Percentiles rank a stretch among this genome's conserved stretches.
phyloP scores from a whole-genome alignment of 2,888 invertebrate genomes.

The Erebia ligea region DNA sequence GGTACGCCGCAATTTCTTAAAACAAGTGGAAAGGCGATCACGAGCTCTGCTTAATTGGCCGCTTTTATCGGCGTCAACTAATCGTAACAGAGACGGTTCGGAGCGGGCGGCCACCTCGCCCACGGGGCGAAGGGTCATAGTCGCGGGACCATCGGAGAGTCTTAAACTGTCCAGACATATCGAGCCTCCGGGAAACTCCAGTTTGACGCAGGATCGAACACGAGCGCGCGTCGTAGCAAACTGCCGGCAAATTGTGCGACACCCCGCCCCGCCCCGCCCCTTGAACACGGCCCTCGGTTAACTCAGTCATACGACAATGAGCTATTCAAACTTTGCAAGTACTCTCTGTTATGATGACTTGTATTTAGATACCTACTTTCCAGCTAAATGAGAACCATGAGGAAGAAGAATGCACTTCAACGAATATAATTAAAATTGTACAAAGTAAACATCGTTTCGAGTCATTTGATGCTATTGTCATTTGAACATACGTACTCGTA shows the following conservation, averaged over 20 bases:
- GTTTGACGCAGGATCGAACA: conserved; percentile 74
- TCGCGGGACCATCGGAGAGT: conserved; percentile 66
- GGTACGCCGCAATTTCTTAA: conserved; percentile 79
- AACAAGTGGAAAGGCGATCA: conserved; percentile 74
- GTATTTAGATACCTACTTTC: conserved; percentile 16
- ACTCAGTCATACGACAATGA: conserved; percentile 54
- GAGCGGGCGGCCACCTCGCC: conserved; percentile 70
- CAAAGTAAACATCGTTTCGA: neutral
- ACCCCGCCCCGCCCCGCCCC: conserved; percentile 50
- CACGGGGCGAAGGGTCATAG: conserved; percentile 68
- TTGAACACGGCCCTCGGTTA: conserved; percentile 60
- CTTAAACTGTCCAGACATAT: conserved; percentile 80
- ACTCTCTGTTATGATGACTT: conserved; percentile 13
- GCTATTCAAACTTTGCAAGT: conserved; percentile 58
- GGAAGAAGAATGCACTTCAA: neutral
- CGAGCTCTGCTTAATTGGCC: conserved; percentile 75
- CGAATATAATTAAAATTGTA: neutral
- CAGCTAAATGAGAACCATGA: neutral
- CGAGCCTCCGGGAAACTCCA: conserved; percentile 79
- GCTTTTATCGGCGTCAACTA: conserved; percentile 73
- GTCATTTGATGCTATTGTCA: too few species aligned
- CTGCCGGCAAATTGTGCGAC: conserved; percentile 63
- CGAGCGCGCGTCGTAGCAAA: conserved; percentile 72
- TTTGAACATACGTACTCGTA: too few species aligned
- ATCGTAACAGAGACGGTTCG: conserved; percentile 71